Evolutionary conservation across 1,140 invertebrate genomes (phyloP).

Genomic region (Sinonovacula constricta): DNA sequence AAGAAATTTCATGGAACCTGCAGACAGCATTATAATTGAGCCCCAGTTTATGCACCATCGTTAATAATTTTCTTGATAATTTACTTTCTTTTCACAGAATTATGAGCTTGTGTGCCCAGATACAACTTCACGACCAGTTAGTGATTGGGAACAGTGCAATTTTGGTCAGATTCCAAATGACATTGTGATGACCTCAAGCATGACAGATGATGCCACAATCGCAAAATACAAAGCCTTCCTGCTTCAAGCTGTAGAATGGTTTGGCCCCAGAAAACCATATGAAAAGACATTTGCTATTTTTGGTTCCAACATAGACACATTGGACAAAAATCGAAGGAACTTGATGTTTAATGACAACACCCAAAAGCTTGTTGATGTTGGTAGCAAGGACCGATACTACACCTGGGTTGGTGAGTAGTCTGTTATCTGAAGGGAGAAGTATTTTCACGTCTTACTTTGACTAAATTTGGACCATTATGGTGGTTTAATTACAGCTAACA

Average conservation of each 20-base stretch:
- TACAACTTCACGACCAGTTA: conserved; percentile 79
- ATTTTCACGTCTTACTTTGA: too few species aligned
- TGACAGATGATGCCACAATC: conserved; percentile 51
- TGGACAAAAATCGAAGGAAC: conserved; percentile 62
- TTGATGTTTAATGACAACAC: conserved; percentile 77
- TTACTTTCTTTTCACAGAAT: conserved; percentile 72
- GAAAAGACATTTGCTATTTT: conserved; percentile 61
- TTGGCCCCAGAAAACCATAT: conserved; percentile 58
- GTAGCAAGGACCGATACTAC: conserved; percentile 69
- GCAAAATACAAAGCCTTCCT: conserved; percentile 69
- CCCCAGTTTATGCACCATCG: too few species aligned
- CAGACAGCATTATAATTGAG: too few species aligned
- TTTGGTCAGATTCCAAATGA: conserved; percentile 89
- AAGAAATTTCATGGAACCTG: too few species aligned
- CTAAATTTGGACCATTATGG: too few species aligned
- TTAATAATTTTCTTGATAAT: background rate
- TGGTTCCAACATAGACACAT: conserved; percentile 51
- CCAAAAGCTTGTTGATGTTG: conserved; percentile 69
- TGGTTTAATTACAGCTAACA: too few species aligned
- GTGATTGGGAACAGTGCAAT: conserved; percentile 76
- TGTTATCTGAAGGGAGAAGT: too few species aligned
- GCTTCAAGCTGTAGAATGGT: conserved; percentile 55
- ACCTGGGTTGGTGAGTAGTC: conserved; percentile 76
- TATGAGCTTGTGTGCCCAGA: conserved; percentile 94
- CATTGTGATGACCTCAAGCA: conserved; percentile 82